Base-by-base conservation (phyloP, 2,113 vertebrate species). In the Lathamus discolor region DNA sequence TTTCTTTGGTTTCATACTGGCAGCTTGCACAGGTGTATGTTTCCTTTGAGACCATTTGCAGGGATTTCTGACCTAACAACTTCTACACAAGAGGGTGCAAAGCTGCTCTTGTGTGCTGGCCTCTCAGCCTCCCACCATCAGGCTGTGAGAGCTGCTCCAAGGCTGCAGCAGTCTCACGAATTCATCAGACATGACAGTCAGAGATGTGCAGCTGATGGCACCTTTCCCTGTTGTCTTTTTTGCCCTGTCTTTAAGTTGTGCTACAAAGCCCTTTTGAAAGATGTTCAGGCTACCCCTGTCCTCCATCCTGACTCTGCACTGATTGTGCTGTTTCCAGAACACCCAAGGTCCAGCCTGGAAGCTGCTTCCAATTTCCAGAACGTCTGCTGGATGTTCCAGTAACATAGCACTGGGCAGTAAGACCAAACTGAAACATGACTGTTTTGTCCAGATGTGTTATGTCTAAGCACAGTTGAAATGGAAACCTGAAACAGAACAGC, bases 401-500 rank as follows among this genome's bases (percentile, higher is more conserved):
- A 81, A 51, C 46, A 70, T 13, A 69, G 13, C 29, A 44, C 37
- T 41, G 35, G 27, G 14, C 61, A 79, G 22, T 93, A 54, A 70
- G n/a, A 63, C 67, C 55, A 63, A 85, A 78, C 48, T 64, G 77
- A 93, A 92, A 64, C 29, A n/a, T 61, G 35, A 41, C 81, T 28
- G 24, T 59, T 93, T 95, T 75, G 9, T 37, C 31, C 27, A 82
- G 91, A 31, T 69, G 43, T 18, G 3, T 93, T 63, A 63, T 81
- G 11, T 78, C 46, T 95, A 85, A 86, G 28, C 23, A 41, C 39
- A 28, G 85, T 18, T 43, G 70, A 91, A 96, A 90, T 43, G 55
- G 66, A 96, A 85, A 92, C 35, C 73, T 81, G 79, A 72, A 72
- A 77, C 41, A 85, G 80, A 92, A 91, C 29, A 92, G 20, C 62